Evolutionary conservation across 2,888 invertebrate species (phyloP).

Genomic region (Cepaea hortensis): DNA sequence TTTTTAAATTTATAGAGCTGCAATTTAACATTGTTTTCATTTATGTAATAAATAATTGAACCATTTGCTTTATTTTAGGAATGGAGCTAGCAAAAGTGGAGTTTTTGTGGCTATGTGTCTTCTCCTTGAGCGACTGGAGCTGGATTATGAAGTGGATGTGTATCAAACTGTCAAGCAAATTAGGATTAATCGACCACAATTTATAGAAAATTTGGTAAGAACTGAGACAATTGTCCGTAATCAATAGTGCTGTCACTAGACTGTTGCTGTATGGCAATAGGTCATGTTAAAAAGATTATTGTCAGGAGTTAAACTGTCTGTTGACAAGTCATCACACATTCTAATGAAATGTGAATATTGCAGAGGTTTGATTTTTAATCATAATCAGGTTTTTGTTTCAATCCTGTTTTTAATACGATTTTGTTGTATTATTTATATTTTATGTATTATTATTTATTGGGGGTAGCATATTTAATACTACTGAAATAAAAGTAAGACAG

Average conservation of each 20-base stretch:
- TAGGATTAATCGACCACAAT: conserved; percentile 73
- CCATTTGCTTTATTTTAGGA: conserved; percentile 59
- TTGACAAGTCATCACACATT: too few species aligned
- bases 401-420: too few species aligned
- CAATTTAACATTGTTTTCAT: neutral
- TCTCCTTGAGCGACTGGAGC: conserved; percentile 71
- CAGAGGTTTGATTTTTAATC: too few species aligned
- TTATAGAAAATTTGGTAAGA: conserved; percentile 71
- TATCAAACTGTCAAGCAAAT: conserved; percentile 74
- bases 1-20: too few species aligned
- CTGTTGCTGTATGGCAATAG: neutral
- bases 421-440: too few species aligned
- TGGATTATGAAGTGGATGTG: conserved; percentile 74
- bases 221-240: neutral
- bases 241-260: neutral
- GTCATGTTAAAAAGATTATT: too few species aligned
- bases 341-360: too few species aligned
- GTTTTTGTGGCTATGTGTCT: conserved; percentile 72
- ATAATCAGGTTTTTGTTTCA: too few species aligned
- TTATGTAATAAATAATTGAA: neutral
- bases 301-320: too few species aligned
- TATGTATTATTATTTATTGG: too few species aligned
- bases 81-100: conserved; percentile 74
- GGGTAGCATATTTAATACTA: too few species aligned
- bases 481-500: too few species aligned